phyloP scores from a whole-genome alignment of 2,888 invertebrate genomes.

The Amphimallon solstitiale region DNA sequence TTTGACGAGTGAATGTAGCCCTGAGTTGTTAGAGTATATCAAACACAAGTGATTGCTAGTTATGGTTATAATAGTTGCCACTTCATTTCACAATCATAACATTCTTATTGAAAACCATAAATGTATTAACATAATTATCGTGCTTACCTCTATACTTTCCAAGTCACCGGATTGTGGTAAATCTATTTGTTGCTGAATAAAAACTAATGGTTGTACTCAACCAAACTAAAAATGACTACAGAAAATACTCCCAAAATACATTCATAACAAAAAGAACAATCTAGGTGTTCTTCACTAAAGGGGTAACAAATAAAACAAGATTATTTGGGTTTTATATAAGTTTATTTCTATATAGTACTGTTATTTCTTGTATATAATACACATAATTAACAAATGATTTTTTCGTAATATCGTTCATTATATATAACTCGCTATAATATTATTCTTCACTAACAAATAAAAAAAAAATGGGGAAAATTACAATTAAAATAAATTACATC shows the following conservation, averaged over 20 bases:
- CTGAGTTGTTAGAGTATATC: too few relatives aligned
- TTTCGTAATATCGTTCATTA: constrained; percentile 49
- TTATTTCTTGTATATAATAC: constrained; percentile 51
- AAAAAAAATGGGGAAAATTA: constrained; percentile 33
- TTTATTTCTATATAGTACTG: constrained; percentile 50
- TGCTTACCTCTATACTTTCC: constrained; percentile 56
- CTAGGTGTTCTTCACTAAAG: too few relatives aligned
- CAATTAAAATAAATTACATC: constrained; percentile 46
- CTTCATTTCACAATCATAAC: too few relatives aligned
- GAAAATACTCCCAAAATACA: too few relatives aligned
- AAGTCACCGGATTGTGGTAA: constrained; percentile 52
- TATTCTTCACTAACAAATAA: constrained; percentile 41
- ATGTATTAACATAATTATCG: too few relatives aligned
- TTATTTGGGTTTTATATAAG: constrained; percentile 29
- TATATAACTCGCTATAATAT: constrained; percentile 43
- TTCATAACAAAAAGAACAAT: too few relatives aligned
- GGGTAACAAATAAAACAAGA: not conserved
- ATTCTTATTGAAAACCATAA: too few relatives aligned
- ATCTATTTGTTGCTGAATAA: constrained; percentile 47
- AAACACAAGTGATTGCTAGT: too few relatives aligned
- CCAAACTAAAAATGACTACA: too few relatives aligned
- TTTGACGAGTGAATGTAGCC: too few relatives aligned
- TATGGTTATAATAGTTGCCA: too few relatives aligned
- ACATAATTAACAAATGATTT: constrained; percentile 48
- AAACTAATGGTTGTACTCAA: too few relatives aligned